Conservation (phyloP, 2,113 vertebrate genomes). For the Daboia siamensis region DNA sequence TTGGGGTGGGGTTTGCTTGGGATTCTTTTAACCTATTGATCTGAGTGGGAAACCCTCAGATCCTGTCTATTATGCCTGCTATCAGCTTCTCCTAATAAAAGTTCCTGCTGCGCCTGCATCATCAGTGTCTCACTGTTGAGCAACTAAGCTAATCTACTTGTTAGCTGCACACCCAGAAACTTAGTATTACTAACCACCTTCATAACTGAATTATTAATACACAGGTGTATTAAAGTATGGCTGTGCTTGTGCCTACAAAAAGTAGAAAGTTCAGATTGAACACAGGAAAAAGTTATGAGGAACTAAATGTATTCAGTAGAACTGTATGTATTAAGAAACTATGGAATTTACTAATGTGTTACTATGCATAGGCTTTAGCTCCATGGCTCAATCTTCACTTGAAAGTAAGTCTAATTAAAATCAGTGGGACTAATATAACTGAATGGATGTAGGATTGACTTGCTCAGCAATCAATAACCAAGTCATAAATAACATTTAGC, state of each 20-base stretch:
- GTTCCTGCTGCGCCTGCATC: neutral
- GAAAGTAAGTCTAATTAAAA: neutral
- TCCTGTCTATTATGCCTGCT: too few species aligned
- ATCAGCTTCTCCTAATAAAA: too few species aligned
- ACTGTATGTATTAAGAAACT: neutral
- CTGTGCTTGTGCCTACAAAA: neutral
- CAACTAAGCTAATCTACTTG: neutral
- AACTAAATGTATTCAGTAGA: neutral
- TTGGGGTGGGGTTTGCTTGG: too few species aligned
- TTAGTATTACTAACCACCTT: neutral
- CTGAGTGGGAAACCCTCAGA: too few species aligned
- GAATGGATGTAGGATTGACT: neutral
- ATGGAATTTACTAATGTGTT: neutral
- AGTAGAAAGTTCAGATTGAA: neutral
- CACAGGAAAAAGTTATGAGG: neutral
- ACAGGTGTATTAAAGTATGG: neutral
- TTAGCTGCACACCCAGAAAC: neutral
- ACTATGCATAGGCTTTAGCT: neutral
- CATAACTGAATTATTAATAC: neutral
- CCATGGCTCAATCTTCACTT: neutral
- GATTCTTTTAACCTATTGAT: too few species aligned
- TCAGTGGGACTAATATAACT: neutral
- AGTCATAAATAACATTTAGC: conserved; percentile 14
- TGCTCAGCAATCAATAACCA: neutral
- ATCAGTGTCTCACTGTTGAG: neutral